phyloP scores from a whole-genome alignment of 2,797 vertebrate species.

The Gobio occitaniae region DNA sequence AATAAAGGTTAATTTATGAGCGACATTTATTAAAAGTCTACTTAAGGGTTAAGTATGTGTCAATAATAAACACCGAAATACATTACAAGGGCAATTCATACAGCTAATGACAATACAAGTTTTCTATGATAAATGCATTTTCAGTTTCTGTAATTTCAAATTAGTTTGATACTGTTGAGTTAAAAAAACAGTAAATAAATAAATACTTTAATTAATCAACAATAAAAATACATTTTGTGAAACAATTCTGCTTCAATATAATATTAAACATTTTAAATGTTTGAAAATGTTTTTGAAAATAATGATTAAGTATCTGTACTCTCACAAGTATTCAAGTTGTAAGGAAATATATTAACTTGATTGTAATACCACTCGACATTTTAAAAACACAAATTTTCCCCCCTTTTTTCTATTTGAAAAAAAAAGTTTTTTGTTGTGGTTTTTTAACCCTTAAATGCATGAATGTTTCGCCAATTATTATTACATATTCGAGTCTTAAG shows the following conservation, averaged over 20 bases:
- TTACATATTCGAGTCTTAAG: neutral
- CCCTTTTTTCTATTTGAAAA: too few relatives aligned
- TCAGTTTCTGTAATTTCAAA: neutral
- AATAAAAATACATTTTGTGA: neutral
- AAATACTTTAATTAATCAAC: neutral
- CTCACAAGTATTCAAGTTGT: too few relatives aligned
- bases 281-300: too few relatives aligned
- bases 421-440: too few relatives aligned
- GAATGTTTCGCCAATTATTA: too few relatives aligned
- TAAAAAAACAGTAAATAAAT: neutral
- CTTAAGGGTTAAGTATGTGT: neutral
- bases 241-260: neutral
- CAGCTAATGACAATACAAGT: neutral
- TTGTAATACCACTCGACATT: too few relatives aligned
- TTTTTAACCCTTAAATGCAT: too few relatives aligned
- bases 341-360: neutral
- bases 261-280: neutral
- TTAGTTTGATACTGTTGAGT: neutral
- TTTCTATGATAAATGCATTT: neutral
- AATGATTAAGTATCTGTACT: neutral
- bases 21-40: neutral
- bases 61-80: neutral
- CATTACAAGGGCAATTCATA: neutral
- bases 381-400: too few relatives aligned
- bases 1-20: neutral